Evolutionary conservation across 2,797 vertebrate species (phyloP), one percentile per base, ranked within the genome.

Genomic region (Propithecus perrieri): DNA sequence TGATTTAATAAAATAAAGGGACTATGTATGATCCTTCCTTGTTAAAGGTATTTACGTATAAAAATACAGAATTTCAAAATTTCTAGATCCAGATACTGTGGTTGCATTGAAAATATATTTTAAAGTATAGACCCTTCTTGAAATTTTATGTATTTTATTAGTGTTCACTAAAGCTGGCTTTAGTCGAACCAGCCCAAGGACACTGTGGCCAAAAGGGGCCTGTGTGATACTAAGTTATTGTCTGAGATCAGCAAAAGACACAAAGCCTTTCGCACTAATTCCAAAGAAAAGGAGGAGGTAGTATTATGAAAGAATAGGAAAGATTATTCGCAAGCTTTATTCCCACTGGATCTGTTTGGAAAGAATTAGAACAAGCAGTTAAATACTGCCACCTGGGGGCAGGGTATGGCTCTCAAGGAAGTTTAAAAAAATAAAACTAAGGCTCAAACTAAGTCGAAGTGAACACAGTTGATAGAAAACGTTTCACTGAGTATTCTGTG

Each of bases 311-410:
- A 61, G 41, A 53, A 12, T 12, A 26, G 50, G 75, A n/a, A 55
- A 72, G 28, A 80, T 48, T 33, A 11, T 43, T 57, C 35, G 11
- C 3, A 8, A 72, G 38, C 59, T 26, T 0, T 28, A 2, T 69
- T 81, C 74, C 59, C 46, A 1, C 24, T 5, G 12, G 24, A 30
- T 48, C 41, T 22, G 22, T 1, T 30, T 11, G 0, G 85, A 61
- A 22, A 35, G 3, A 28, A 24, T 14, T 17, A 28, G 41, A 72
- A 28, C 61, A 11, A 26, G 12, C 15, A 26, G 95, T 57, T 69
- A 2, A 2, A 67, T 38, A 75, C 85, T 94, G 96, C 97, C 97
- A 88, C 92, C 97, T 95, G 90, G 90, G 0, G 97, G 94, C 20
- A 53, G 26, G 18, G 9, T n/a, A 20, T 43, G 74, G n/a, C 33